Evolutionary conservation across 2,888 invertebrate genomes (phyloP).

Genomic region (Rotaria socialis): DNA sequence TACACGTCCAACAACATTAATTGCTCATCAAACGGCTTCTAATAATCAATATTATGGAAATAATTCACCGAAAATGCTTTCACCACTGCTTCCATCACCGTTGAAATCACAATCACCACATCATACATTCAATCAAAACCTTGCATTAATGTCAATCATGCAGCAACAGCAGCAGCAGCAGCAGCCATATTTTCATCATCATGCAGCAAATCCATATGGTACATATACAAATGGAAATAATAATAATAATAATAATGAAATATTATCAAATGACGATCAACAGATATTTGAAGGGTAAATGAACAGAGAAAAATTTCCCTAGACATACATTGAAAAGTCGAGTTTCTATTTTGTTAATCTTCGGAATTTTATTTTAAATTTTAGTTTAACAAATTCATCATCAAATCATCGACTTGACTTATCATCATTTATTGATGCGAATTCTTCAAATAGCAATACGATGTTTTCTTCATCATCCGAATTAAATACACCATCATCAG

Average conservation of each 20-base stretch:
- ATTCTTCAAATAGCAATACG: background rate
- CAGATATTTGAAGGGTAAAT: background rate
- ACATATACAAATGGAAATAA: background rate
- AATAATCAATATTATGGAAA: background rate
- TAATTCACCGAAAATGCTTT: background rate
- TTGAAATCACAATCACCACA: background rate
- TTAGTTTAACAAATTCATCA: background rate
- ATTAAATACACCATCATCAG: background rate
- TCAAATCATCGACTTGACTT: background rate
- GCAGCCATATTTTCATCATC: background rate
- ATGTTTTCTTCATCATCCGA: background rate
- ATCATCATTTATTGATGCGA: background rate
- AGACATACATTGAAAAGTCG: too few species aligned
- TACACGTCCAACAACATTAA: conserved; percentile 2
- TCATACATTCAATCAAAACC: conserved; percentile 10
- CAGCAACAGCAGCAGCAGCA: background rate
- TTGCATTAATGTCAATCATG: background rate
- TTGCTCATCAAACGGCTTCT: background rate
- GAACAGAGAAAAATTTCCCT: too few species aligned
- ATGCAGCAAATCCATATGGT: background rate
- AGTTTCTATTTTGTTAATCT: too few species aligned
- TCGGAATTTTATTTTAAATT: too few species aligned
- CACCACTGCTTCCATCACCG: background rate
- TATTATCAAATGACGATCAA: conserved; percentile 2
- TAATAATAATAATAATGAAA: too few species aligned